These are phyloP conservation scores for Conopomorpha cramerella DNA, from an alignment of 1,140 invertebrate genomes.

Conservation along the genomic window DNA sequence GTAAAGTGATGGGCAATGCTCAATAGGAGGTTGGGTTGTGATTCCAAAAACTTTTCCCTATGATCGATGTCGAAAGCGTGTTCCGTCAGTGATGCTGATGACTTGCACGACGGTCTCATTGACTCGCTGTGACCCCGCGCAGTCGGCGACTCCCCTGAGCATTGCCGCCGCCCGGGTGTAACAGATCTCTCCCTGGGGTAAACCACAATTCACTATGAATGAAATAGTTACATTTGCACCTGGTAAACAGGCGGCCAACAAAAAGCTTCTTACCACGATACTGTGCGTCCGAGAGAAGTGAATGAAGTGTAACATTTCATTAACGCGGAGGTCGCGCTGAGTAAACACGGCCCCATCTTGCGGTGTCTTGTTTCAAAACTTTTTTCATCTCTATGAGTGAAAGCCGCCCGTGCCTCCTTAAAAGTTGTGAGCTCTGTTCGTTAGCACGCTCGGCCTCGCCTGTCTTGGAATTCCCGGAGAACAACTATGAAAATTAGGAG, in stretches of 20 bases:
- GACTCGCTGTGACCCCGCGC: slow-evolving; percentile 49
- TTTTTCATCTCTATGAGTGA: slow-evolving; percentile 32
- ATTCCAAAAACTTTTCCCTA: no score
- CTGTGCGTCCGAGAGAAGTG: no score
- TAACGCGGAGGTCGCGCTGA: slow-evolving; percentile 22
- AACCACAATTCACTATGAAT: slow-evolving; percentile 10
- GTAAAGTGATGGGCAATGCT: no score
- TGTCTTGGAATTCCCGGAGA: not conserved
- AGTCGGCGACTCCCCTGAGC: no score
- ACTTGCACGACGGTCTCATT: slow-evolving; percentile 54
- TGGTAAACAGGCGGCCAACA: slow-evolving; percentile 4
- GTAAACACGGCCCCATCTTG: slow-evolving; percentile 33
- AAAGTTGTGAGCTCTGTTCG: slow-evolving; percentile 37
- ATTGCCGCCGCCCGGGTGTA: no score
- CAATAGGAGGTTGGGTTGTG: no score
- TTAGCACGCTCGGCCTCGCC: slow-evolving; percentile 17
- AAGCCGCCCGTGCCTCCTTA: slow-evolving; percentile 37
- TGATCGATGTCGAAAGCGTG: slow-evolving; percentile 44
- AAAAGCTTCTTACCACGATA: slow-evolving; percentile 1
- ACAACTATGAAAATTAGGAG: no score
- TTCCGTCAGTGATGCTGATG: slow-evolving; percentile 39
- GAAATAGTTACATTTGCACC: slow-evolving; percentile 8
- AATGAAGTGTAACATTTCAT: slow-evolving; percentile 41
- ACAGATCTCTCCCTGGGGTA: slow-evolving; percentile 29
- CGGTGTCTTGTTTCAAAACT: slow-evolving; percentile 40